Evolutionary conservation across 2,888 invertebrate genomes (phyloP), one percentile per base, ranked within the genome.

Genomic region (Notodonta ziczac): DNA sequence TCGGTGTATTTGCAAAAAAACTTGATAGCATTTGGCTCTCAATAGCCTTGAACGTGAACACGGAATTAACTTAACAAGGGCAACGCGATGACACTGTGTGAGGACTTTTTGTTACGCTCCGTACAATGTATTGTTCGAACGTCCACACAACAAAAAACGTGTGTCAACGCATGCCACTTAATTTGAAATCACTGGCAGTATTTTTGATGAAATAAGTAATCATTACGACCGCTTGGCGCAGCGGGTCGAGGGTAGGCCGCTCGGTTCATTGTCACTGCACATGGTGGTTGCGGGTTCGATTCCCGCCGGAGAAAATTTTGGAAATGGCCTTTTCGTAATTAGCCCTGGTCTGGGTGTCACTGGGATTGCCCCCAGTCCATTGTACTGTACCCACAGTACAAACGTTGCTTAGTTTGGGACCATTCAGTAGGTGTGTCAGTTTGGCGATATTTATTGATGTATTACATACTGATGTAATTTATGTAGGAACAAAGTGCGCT

Each of bases 61-160:
- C 89, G 87, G 87, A 90, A 87, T 87, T 77, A 77, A 70, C 66
- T 69, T 65, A 63, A 70, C 88, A 83, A 89, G 88, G 89, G 81
- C 84, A 73, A 60, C 68, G 60, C 70, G 85, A 86, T 86, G 87
- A 86, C 83, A 86, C 76, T 80, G 77, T 74, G 66, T 66, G 70
- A 67, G 10, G 56, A 76, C 70, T 85, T 88, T 88, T 88, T 82
- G 77, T 77, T 64, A 69, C 57, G 59, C 65, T 65, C 61, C 65
- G 60, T 56, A 58, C 58, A 58, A 58, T 55, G 66, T 69, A 80
- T 79, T 77, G 77, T 80, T 59, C 61, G 68, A 58, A 63, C 56
- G 14, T 57, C 32, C 57, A 59, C 67, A 70, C 70, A 69, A 75
- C 72, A 67, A 78, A 68, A 72, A 78, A 70, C 62, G 63, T 58